Conservation (phyloP, 1,140 invertebrate species). For the Aphidius gifuensis region DNA sequence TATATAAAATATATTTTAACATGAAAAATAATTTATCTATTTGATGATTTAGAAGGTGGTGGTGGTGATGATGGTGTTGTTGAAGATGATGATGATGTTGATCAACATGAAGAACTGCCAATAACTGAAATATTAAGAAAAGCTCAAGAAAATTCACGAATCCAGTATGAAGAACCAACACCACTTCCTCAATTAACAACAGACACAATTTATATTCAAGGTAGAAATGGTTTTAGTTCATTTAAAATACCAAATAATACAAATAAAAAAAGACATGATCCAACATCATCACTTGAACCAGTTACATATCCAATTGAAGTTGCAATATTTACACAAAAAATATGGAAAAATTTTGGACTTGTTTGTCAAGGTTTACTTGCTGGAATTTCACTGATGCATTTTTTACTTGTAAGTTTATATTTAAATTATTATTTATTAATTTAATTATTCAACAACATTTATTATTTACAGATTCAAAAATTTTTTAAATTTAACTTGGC, state of each 20-base stretch:
- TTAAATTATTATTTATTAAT: constrained; percentile 10
- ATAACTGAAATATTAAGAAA: constrained; percentile 47
- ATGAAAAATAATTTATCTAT: no score
- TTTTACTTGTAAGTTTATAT: constrained; percentile 40
- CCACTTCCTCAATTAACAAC: constrained; percentile 43
- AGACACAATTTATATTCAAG: constrained; percentile 51
- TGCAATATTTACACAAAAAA: constrained; percentile 42
- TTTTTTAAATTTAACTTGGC: constrained; percentile 34
- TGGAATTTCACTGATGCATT: constrained; percentile 49
- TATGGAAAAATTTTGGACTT: constrained; percentile 41
- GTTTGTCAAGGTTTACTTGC: constrained; percentile 50
- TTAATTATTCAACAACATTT: constrained; percentile 9
- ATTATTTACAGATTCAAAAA: constrained; percentile 36
- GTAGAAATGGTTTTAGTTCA: constrained; percentile 47
- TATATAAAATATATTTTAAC: not conserved
- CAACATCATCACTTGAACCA: constrained; percentile 24
- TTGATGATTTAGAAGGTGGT: not conserved
- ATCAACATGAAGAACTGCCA: constrained; percentile 37
- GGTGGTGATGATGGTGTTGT: not conserved
- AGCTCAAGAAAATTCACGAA: constrained; percentile 37
- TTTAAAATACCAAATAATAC: constrained; percentile 39
- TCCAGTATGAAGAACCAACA: constrained; percentile 43
- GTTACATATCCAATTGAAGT: constrained; percentile 36
- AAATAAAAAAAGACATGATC: constrained; percentile 23
- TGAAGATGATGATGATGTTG: not conserved